Evolutionary conservation across 2,113 vertebrate species (phyloP).

Genomic region (Pipa parva): DNA sequence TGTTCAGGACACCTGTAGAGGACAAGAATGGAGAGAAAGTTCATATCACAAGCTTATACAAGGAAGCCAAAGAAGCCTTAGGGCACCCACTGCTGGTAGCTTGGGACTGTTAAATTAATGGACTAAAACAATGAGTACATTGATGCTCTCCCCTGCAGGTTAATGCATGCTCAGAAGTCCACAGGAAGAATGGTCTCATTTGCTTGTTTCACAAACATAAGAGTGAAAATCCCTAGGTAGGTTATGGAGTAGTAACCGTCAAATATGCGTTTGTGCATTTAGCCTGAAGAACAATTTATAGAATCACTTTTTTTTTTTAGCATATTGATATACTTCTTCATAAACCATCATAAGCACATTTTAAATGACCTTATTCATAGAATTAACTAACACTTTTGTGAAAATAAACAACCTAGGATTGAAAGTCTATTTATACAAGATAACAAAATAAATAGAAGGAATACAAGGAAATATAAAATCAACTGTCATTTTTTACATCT

Average conservation of each 20-base stretch:
- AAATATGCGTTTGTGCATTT: background rate
- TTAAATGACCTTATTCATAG: too few species aligned
- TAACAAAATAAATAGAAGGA: too few species aligned
- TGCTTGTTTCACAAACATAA: background rate
- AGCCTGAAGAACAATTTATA: background rate
- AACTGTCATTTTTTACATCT: too few species aligned
- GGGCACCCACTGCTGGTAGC: conserved; percentile 27
- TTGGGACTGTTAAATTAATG: conserved; percentile 24
- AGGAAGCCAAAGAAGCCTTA: conserved; percentile 21
- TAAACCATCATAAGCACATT: too few species aligned
- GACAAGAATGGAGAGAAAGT: conserved; percentile 22
- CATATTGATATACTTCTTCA: too few species aligned
- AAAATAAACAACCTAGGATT: too few species aligned
- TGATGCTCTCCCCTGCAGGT: conserved; percentile 1
- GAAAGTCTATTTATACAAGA: too few species aligned
- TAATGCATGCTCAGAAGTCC: conserved; percentile 15
- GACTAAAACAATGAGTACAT: conserved; percentile 36
- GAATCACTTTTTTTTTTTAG: background rate
- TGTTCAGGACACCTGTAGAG: conserved; percentile 37
- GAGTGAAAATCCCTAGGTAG: background rate
- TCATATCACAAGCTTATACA: conserved; percentile 15
- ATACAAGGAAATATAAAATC: too few species aligned
- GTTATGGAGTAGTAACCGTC: background rate
- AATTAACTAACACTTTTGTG: too few species aligned
- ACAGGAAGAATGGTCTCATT: background rate